Conservation (phyloP, 2,797 vertebrate species). For the Gephyroberyx darwinii region DNA sequence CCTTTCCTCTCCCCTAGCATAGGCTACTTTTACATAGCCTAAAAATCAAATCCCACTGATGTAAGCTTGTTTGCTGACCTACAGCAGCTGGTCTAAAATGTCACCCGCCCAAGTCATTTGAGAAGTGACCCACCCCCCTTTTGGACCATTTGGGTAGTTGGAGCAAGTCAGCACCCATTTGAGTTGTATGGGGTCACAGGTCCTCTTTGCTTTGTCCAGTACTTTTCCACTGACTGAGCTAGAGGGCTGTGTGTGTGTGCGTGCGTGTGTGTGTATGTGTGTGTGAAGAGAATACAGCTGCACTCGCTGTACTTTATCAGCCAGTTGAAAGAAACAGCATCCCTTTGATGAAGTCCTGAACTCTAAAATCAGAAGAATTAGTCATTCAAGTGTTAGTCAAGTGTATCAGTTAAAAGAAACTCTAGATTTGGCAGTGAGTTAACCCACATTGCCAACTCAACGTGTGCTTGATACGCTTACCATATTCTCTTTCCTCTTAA, state of each 20-base stretch:
- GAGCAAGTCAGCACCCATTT: slow-evolving; percentile 5
- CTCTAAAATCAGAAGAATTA: not conserved
- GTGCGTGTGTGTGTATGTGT: not conserved
- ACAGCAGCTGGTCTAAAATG: slow-evolving; percentile 47
- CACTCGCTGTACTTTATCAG: slow-evolving; percentile 14
- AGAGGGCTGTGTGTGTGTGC: not conserved
- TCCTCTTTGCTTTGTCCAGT: slow-evolving; percentile 39
- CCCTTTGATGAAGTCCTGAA: slow-evolving; percentile 11
- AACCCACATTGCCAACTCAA: not conserved
- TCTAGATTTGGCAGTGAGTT: not conserved
- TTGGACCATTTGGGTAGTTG: not conserved
- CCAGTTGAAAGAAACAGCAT: not conserved
- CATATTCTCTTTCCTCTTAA: too few relatives aligned
- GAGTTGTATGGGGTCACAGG: slow-evolving; percentile 23
- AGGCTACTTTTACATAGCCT: too few relatives aligned
- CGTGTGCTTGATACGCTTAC: not conserved
- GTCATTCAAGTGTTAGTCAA: slow-evolving; percentile 1
- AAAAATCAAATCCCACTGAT: not conserved
- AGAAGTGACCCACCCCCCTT: slow-evolving; percentile 35
- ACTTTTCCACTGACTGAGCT: slow-evolving; percentile 65
- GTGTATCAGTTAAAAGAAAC: not conserved
- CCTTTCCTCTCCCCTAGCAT: too few relatives aligned
- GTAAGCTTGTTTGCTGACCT: not conserved
- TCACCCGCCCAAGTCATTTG: slow-evolving; percentile 40
- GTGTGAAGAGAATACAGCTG: slow-evolving; percentile 14